Conservation (phyloP, 2,888 invertebrate species). For the Gymnosoma rotundatum region DNA sequence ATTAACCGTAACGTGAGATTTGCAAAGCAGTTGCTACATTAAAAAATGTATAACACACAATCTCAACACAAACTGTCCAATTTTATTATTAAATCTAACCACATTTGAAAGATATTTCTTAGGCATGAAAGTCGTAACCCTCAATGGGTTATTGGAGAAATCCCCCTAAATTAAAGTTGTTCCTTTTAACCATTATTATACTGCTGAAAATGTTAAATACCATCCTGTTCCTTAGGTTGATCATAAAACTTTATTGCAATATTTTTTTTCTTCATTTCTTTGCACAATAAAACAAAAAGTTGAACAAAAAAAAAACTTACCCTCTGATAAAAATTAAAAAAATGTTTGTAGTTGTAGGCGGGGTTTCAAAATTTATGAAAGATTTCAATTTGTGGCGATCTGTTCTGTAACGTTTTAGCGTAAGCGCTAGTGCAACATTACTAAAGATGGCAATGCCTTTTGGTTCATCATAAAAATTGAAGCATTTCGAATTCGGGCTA, state of each 20-base stretch:
- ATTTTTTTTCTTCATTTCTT: constrained; percentile 26
- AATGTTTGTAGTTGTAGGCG: constrained; percentile 7
- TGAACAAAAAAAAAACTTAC: constrained; percentile 26
- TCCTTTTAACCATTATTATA: constrained; percentile 32
- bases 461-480: too few species aligned
- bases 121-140: neutral
- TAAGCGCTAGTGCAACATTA: too few species aligned
- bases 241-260: constrained; percentile 42
- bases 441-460: too few species aligned
- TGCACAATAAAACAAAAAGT: neutral
- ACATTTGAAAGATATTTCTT: neutral
- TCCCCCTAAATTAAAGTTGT: constrained; percentile 16
- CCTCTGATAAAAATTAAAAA: constrained; percentile 29
- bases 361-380: too few species aligned
- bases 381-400: too few species aligned
- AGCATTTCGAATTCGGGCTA: too few species aligned
- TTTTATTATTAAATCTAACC: too few species aligned
- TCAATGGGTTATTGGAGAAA: constrained; percentile 38
- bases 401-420: too few species aligned
- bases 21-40: too few species aligned
- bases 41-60: too few species aligned
- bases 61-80: too few species aligned
- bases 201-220: constrained; percentile 46
- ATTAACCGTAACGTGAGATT: too few species aligned
- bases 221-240: constrained; percentile 45